Evolutionary conservation across 2,888 invertebrate genomes (phyloP), one percentile per base, ranked within the genome.

Genomic region (Dyspetes luteomarginatus): DNA sequence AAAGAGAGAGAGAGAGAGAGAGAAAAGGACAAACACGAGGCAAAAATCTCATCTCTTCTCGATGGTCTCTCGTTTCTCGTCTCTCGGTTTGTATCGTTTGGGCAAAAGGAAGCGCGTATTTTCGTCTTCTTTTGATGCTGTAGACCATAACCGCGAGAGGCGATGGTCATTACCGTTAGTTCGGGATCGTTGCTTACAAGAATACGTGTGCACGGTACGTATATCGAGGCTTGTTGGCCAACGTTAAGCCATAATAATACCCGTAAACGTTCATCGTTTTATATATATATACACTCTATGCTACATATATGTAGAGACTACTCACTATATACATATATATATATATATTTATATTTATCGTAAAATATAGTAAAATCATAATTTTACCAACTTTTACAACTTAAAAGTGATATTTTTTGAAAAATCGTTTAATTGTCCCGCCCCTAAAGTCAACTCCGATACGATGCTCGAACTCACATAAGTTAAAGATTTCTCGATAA

Each of bases 121-220:
- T 50, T 48, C 48, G 15, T 48, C 43, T 2, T 5, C 17, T 48
- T 17, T 17, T 48, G 19, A 7, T 30, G 68, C 36, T 71, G 56
- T 41, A 73, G 55, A 75, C 80, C 72, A 74, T 67, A 78, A 74
- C 76, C 78, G 41, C 36, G 64, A 68, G n/a, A n/a, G 71, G 52
- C 78, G 72, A 76, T 78, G 78, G 73, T 78, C 76, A 81, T 82
- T 78, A 81, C 83, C 81, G 80, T 78, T 77, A 80, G 75, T 80
- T 74, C 68, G 58, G 74, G 80, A 80, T 76, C 77, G 75, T 78
- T 75, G 80, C 55, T 55, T 73, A 71, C 79, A 60, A 69, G 69
- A 62, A 28, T 73, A 64, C 52, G 64, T 50, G 79, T 48, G 71
- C 60, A n/a, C 62, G 41, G 58, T 62, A 69, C 68, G 75, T 82